phyloP scores from a whole-genome alignment of 2,888 invertebrate genomes.

The Cacoxenus indagator region DNA sequence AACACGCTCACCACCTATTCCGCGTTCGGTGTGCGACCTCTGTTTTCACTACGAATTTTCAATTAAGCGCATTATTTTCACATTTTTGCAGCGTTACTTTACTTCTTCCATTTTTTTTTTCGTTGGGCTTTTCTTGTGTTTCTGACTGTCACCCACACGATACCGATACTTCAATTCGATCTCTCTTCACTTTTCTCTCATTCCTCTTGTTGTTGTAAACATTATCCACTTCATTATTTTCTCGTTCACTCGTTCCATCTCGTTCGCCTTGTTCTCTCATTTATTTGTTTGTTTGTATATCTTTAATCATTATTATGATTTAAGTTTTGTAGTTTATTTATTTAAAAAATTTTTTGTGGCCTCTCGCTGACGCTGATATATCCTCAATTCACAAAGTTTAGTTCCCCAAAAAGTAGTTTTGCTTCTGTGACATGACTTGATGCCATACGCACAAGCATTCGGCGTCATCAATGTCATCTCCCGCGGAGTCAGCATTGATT shows the following conservation, averaged over 20 bases:
- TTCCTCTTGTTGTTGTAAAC: constrained; percentile 41
- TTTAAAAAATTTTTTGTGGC: too few relatives aligned
- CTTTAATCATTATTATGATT: constrained; percentile 1
- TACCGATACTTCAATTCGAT: too few relatives aligned
- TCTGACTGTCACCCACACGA: too few relatives aligned
- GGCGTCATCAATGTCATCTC: background rate
- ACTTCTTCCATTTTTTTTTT: background rate
- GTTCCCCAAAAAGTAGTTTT: constrained; percentile 4
- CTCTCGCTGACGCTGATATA: too few relatives aligned
- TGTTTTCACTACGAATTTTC: background rate
- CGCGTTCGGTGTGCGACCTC: background rate
- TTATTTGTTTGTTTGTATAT: background rate
- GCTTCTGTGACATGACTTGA: background rate
- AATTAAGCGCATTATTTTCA: constrained; percentile 16
- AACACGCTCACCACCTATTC: background rate
- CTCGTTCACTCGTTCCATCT: constrained; percentile 22
- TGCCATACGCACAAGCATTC: background rate
- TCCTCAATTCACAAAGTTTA: background rate
- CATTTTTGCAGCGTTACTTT: background rate
- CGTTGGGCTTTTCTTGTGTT: background rate
- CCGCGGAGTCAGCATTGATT: background rate
- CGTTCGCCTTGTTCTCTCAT: constrained; percentile 1
- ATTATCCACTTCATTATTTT: constrained; percentile 61
- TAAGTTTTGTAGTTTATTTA: too few relatives aligned
- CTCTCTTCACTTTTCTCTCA: too few relatives aligned